Evolutionary conservation across 2,888 invertebrate genomes (phyloP).

Genomic region (Agrypnus murinus): DNA sequence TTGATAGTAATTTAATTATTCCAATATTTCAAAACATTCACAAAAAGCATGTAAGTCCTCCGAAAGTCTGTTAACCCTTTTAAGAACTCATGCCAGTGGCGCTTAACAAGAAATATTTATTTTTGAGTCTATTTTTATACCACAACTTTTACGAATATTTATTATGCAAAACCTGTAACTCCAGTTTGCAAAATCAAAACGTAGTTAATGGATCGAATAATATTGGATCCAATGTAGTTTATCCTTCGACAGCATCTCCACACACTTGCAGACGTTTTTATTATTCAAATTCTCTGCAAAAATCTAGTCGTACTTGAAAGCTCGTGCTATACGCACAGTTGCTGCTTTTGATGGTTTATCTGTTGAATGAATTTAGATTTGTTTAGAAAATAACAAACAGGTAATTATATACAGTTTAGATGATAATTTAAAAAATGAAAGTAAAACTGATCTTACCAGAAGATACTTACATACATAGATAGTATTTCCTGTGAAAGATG

Average conservation of each 20-base stretch:
- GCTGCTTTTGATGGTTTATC: background rate
- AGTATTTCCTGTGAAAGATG: conserved; percentile 1
- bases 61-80: too few species aligned
- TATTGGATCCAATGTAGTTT: conserved; percentile 20
- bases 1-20: too few species aligned
- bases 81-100: too few species aligned
- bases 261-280: conserved; percentile 1
- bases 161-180: conserved; percentile 38
- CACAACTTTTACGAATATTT: conserved; percentile 8
- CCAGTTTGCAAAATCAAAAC: conserved; percentile 33
- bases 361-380: conserved; percentile 8
- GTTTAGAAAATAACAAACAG: background rate
- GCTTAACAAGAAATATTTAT: conserved; percentile 7
- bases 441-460: too few species aligned
- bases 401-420: too few species aligned
- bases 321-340: conserved; percentile 21
- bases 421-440: too few species aligned
- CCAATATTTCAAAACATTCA: too few species aligned
- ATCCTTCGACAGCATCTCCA: conserved; percentile 16
- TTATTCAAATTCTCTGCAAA: background rate
- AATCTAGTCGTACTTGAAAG: conserved; percentile 25
- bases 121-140: background rate
- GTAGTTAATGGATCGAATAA: conserved; percentile 14
- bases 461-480: too few species aligned
- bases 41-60: too few species aligned